These are phyloP conservation scores for Cichladusa arquata DNA, from an alignment of 2,113 vertebrate genomes.

Conservation along the genomic window DNA sequence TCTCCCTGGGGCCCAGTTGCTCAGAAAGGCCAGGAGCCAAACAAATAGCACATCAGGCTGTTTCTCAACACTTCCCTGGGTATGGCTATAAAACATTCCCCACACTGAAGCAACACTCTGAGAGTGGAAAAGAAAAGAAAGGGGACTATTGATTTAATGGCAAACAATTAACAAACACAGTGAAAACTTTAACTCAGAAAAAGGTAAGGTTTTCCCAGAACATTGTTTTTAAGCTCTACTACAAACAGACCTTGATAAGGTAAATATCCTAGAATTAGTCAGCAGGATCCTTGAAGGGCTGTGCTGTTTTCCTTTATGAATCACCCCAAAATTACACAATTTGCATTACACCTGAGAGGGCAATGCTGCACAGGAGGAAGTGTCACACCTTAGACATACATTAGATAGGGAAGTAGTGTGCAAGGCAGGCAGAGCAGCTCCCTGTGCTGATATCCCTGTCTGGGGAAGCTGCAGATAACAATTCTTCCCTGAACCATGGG, in stretches of 20 bases:
- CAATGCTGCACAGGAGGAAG: not conserved
- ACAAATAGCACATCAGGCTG: not conserved
- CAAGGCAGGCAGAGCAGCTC: not conserved
- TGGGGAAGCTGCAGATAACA: not conserved
- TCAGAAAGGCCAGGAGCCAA: not conserved
- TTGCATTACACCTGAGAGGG: not conserved
- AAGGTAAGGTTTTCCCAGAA: not conserved
- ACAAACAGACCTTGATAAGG: not conserved
- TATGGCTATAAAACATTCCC: not conserved
- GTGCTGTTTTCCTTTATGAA: slow-evolving; percentile 23
- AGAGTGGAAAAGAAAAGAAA: not conserved
- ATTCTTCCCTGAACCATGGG: not conserved
- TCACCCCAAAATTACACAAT: slow-evolving; percentile 3
- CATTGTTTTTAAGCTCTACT: not conserved
- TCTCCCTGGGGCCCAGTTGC: not conserved
- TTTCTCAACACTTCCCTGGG: not conserved
- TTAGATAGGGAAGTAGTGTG: not conserved
- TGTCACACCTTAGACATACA: not conserved
- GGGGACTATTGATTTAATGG: not conserved
- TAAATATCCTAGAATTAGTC: slow-evolving; percentile 41
- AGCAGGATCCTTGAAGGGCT: slow-evolving; percentile 14
- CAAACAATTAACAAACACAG: not conserved
- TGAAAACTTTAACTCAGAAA: not conserved
- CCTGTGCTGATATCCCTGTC: not conserved
- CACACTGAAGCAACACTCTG: not conserved